These are phyloP conservation scores for Whitmania pigra DNA, from an alignment of 1,140 invertebrate species.

Conservation along the genomic window DNA sequence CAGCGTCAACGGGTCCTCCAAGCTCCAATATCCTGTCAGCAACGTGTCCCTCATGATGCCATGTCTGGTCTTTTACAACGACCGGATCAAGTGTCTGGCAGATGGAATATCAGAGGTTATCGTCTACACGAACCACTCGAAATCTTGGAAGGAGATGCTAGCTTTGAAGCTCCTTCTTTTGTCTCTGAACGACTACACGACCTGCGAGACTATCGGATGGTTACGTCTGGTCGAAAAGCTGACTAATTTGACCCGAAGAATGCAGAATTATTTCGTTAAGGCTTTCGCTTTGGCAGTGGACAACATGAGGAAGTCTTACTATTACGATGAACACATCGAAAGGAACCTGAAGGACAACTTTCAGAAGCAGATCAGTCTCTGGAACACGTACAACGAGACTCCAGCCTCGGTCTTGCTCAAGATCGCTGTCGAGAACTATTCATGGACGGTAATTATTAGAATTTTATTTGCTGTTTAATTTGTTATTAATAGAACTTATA, in stretches of 20 bases:
- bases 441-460: neutral
- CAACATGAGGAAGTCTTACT: constrained; percentile 9
- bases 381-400: neutral
- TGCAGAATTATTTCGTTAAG: neutral
- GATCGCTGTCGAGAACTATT: neutral
- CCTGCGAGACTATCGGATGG: constrained; percentile 5
- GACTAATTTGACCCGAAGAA: neutral
- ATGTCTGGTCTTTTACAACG: constrained; percentile 13
- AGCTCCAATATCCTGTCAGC: no score
- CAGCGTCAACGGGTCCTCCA: neutral
- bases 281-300: constrained; percentile 7
- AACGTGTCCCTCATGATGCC: neutral
- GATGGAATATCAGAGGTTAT: neutral
- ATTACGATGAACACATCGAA: constrained; percentile 8
- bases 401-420: neutral
- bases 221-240: neutral
- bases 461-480: neutral
- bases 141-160: constrained; percentile 14
- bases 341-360: neutral
- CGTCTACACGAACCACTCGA: neutral
- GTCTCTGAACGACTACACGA: constrained; percentile 16
- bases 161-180: constrained; percentile 9
- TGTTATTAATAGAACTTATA: neutral
- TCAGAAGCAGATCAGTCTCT: neutral
- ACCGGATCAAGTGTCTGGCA: neutral